Evolutionary conservation across 2,888 invertebrate genomes (phyloP).

Genomic region (Mycalesis mineus): DNA sequence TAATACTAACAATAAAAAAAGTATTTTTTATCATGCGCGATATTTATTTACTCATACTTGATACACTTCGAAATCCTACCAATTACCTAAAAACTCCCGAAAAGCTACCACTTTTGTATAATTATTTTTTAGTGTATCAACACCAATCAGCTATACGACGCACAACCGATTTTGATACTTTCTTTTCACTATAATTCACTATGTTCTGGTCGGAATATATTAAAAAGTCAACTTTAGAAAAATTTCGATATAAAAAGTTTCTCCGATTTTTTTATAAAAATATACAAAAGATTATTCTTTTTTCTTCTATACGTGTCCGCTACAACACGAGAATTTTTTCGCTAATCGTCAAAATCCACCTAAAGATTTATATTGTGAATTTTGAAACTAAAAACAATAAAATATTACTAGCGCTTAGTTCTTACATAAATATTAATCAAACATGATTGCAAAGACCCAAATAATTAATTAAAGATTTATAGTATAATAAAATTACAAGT

Average conservation of each 20-base stretch:
- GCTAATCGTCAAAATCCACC: background rate
- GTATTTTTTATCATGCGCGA: background rate
- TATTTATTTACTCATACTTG: background rate
- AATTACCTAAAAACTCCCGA: slow-evolving; percentile 12
- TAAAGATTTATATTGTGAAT: background rate
- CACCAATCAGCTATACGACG: slow-evolving; percentile 28
- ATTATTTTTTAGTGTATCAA: slow-evolving; percentile 32
- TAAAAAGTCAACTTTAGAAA: slow-evolving; percentile 31
- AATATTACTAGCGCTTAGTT: slow-evolving; percentile 1
- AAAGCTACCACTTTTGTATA: slow-evolving; percentile 21
- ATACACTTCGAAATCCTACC: slow-evolving; percentile 2
- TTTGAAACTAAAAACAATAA: background rate
- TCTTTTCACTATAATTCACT: slow-evolving; percentile 28
- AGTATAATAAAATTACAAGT: background rate
- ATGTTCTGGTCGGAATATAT: slow-evolving; percentile 31
- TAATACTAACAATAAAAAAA: background rate
- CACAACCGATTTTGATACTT: slow-evolving; percentile 39
- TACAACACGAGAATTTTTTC: background rate
- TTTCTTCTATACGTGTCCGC: slow-evolving; percentile 16
- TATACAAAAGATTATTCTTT: slow-evolving; percentile 47
- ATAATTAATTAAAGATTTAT: background rate
- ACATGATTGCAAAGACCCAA: slow-evolving; percentile 1
- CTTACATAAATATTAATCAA: background rate
- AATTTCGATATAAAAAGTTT: slow-evolving; percentile 40
- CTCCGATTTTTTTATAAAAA: slow-evolving; percentile 32